Evolutionary conservation across 2,113 vertebrate genomes (phyloP), one percentile per base, ranked within the genome.

Genomic region (Ammodramus savannarum): DNA sequence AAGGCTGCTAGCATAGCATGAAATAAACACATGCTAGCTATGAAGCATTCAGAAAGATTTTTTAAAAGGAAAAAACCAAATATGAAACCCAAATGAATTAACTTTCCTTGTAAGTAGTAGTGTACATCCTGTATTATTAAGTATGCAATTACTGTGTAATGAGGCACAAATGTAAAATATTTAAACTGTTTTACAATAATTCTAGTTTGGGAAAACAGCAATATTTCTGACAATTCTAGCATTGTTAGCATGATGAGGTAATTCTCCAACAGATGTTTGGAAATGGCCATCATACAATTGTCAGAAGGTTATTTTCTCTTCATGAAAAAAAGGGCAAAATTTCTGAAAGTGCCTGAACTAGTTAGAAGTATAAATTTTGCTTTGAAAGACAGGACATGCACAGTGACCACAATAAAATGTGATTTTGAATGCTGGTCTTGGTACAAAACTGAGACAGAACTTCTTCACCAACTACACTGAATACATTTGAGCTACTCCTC

Each of bases 111-210:
- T 74, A 93, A 91, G 61, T 49, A 94, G 43, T n/a, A 46, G 25
- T 36, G 62, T 94, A 59, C 65, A n/a, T 92, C 52, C 68, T 95
- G 58, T 81, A 86, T 95, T 93, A 96, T 83, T 95, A 95, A 95
- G 69, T 63, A 73, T 57, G 69, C 54, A 93, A 96, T 90, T 95
- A 93, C 85, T 81, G 49, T 46, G 46, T 73, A 91, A 88, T 84
- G 58, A 10, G 4, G n/a, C n/a, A 90, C 77, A 95, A 82, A 72
- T 96, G 69, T 94, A 91, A 95, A 96, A 93, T 88, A 90, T 88
- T 95, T 75, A 93, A 85, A 95, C 22, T 43, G 79, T 36, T 95
- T 96, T 94, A 58, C 67, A 93, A 69, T 92, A 51, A 87, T 89
- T 93, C 85, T 85, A 80, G 41, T 90, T 92, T 55, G 34, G 48